Conservation (phyloP, 1,140 invertebrate species). For the Drosophila mauritiana region DNA sequence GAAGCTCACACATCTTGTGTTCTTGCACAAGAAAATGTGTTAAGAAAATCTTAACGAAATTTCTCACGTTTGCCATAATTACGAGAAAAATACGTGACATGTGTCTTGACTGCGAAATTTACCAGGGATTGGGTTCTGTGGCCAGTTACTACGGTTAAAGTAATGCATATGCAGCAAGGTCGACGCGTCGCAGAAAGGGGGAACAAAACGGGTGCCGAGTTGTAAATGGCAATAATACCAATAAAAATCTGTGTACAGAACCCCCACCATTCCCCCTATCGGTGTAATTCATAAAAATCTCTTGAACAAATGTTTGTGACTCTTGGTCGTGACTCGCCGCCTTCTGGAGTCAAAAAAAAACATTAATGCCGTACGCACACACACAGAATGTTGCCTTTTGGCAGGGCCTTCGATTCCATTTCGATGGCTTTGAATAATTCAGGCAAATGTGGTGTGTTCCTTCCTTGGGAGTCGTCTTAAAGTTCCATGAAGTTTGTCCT, state of each 20-base stretch:
- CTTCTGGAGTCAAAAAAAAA: not conserved
- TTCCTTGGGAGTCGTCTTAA: slow-evolving; percentile 9
- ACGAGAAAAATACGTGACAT: slow-evolving; percentile 82
- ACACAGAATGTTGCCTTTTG: not conserved
- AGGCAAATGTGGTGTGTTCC: not conserved
- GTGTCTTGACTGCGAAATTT: slow-evolving; percentile 80
- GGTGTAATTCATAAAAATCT: slow-evolving; percentile 79
- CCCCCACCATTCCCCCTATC: not conserved
- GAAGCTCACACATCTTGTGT: slow-evolving; percentile 10
- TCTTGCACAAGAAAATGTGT: slow-evolving; percentile 58
- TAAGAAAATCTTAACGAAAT: slow-evolving; percentile 83
- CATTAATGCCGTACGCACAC: slow-evolving; percentile 50
- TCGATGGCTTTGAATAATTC: slow-evolving; percentile 48
- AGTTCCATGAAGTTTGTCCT: slow-evolving; percentile 6
- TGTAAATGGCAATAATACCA: slow-evolving; percentile 72
- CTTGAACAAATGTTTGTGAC: slow-evolving; percentile 76
- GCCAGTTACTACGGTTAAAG: slow-evolving; percentile 5
- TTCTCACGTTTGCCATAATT: slow-evolving; percentile 84
- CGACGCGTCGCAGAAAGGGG: too few species aligned
- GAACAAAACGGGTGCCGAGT: slow-evolving; percentile 36
- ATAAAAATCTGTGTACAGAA: slow-evolving; percentile 72
- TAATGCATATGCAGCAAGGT: slow-evolving; percentile 45
- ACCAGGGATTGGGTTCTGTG: slow-evolving; percentile 4
- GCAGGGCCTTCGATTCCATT: not conserved
- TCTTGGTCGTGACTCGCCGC: slow-evolving; percentile 25